Evolutionary conservation across 2,888 invertebrate genomes (phyloP), one percentile per base, ranked within the genome.

Genomic region (Chironomus riparius): DNA sequence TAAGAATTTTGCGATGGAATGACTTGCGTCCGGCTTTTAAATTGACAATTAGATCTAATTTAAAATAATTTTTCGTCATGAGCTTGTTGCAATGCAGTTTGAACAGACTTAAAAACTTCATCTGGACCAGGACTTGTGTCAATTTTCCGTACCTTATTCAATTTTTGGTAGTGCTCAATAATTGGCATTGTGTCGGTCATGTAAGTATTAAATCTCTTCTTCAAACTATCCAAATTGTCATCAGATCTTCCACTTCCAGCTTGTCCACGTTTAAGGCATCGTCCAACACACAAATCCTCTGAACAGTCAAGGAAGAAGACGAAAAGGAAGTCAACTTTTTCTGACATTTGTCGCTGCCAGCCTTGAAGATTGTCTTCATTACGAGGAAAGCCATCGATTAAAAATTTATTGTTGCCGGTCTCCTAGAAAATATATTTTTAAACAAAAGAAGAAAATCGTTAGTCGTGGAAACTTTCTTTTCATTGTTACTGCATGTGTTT

Each of bases 381-480:
- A 24, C 99, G 88, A 13, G 99, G 99, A 83, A 99, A 99, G 2
- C 99, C 99, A 84, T 99, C 99, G 80, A 99, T 92, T 6, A 99
- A 88, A 83, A 98, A 99, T 77, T 91, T 90, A 69, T 87, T 84
- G 70, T 88, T 87, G 0, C 87, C 88, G 0, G 89, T 89, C 50
- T 86, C 85, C 81, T 89, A 81, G 10, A 38, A 38, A 10, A 38
- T n/a, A n/a, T n/a, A n/a, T n/a, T n/a, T n/a, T 4, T 6, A 6
- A 28, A 38, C 7, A 2, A 10, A 3, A 77, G 50, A 18, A 50
- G 15, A 50, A 56, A 18, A 56, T 56, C 4, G 15, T 15, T 38
- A 38, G 38, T 38, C 38, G 38, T 38, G 38, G 10, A 38, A 10
- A 38, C 7, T 38, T 38, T 38, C 38, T 38, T 38, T 38, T 38